Evolutionary conservation across 2,888 invertebrate genomes (phyloP).

Genomic region (Coenonympha arcania): DNA sequence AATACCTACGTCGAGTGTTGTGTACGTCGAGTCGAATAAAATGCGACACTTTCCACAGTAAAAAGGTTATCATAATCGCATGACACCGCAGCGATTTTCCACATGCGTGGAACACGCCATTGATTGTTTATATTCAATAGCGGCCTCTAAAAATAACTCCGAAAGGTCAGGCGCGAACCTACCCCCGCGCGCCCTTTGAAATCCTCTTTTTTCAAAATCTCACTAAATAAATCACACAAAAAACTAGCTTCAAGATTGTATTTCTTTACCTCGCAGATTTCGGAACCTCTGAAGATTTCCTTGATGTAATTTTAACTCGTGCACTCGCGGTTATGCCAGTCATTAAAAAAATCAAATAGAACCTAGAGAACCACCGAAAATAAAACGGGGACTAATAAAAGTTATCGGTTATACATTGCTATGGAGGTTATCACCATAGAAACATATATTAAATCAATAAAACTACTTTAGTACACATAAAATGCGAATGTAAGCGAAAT

Average conservation of each 20-base stretch:
- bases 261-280: conserved; percentile 43
- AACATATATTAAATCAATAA: conserved; percentile 65
- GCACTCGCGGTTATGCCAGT: conserved; percentile 68
- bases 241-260: not conserved
- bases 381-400: conserved; percentile 2
- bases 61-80: conserved; percentile 22
- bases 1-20: conserved; percentile 24
- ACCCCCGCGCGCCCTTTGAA: conserved; percentile 53
- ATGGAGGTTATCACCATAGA: conserved; percentile 52
- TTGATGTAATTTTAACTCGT: conserved; percentile 60
- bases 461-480: conserved; percentile 43
- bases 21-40: conserved; percentile 3
- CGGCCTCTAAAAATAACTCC: conserved; percentile 55
- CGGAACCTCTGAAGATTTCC: conserved; percentile 42
- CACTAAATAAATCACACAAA: not conserved
- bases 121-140: conserved; percentile 58
- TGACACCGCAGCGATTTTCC: conserved; percentile 30
- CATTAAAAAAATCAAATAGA: conserved; percentile 48
- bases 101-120: conserved; percentile 39
- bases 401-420: conserved; percentile 16
- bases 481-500: conserved; percentile 44
- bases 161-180: conserved; percentile 63
- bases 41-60: conserved; percentile 8
- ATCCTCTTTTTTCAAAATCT: conserved; percentile 23
- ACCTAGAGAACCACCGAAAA: conserved; percentile 12